Evolutionary conservation across 2,113 vertebrate genomes (phyloP).

Genomic region (Microcebus ravelobensis): DNA sequence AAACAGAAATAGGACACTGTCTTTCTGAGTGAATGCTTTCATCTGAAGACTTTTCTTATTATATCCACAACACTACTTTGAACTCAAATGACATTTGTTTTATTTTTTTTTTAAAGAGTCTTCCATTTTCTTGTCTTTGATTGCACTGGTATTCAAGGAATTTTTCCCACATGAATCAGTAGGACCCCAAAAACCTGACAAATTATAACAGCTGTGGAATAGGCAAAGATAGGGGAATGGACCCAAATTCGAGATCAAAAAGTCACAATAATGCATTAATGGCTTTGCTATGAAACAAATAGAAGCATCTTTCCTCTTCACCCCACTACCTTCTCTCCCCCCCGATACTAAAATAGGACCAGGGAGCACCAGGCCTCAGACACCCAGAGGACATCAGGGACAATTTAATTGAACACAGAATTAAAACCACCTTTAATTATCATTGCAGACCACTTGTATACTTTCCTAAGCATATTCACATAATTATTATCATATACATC

Average conservation of each 20-base stretch:
- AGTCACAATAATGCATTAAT: background rate
- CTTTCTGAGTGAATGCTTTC: slow-evolving; percentile 58
- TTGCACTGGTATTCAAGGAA: background rate
- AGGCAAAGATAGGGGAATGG: background rate
- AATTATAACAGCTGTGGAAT: background rate
- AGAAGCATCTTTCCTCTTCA: background rate
- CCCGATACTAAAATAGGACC: background rate
- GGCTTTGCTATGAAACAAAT: background rate
- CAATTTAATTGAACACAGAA: background rate
- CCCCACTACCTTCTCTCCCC: rapidly evolving
- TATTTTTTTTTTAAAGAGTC: background rate
- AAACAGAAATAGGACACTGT: slow-evolving; percentile 47
- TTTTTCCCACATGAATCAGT: background rate
- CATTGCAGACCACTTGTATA: background rate
- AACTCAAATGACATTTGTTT: slow-evolving; percentile 61
- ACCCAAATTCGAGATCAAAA: background rate
- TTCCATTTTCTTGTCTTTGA: background rate
- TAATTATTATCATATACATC: background rate
- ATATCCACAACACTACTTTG: background rate
- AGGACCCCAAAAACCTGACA: background rate
- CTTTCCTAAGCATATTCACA: background rate
- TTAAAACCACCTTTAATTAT: background rate
- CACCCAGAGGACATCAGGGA: background rate
- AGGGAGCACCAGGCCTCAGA: no score
- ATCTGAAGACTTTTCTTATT: slow-evolving; percentile 46